Percentiles rank a stretch among this genome's conserved stretches.
These are phyloP conservation scores for Acromyrmex charruanus DNA, from an alignment of 1,140 invertebrate species.

Conservation along the genomic window DNA sequence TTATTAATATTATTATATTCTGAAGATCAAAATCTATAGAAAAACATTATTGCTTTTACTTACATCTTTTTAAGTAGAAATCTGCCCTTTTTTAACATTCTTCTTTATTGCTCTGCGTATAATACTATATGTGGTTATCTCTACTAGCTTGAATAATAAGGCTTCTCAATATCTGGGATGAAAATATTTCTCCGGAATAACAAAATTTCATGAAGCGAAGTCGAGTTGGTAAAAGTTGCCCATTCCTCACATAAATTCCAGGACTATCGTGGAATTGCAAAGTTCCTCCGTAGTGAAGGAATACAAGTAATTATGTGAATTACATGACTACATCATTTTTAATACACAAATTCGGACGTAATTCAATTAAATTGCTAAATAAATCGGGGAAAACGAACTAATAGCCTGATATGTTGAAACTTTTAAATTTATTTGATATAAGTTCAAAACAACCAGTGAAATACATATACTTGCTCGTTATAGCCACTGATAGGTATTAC, in stretches of 20 bases:
- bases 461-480: not conserved
- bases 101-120: too few species aligned
- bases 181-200: constrained; percentile 55
- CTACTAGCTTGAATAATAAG: constrained; percentile 34
- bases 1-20: too few species aligned
- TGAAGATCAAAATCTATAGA: too few species aligned
- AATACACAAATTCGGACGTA: not conserved
- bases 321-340: constrained; percentile 18
- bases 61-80: too few species aligned
- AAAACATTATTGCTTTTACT: too few species aligned
- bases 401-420: not conserved
- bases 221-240: constrained; percentile 43
- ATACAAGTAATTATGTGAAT: constrained; percentile 29
- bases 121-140: not conserved
- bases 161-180: constrained; percentile 4
- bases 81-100: too few species aligned
- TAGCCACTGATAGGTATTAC: too few species aligned
- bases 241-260: constrained; percentile 46
- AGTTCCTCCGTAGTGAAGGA: not conserved
- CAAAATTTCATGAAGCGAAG: constrained; percentile 47
- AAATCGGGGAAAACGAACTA: not conserved
- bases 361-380: not conserved
- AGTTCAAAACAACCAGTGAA: not conserved
- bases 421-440: not conserved
- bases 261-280: constrained; percentile 57